Base-by-base conservation (phyloP, 2,888 invertebrate species). In the Caenorhabditis zanzibari region DNA sequence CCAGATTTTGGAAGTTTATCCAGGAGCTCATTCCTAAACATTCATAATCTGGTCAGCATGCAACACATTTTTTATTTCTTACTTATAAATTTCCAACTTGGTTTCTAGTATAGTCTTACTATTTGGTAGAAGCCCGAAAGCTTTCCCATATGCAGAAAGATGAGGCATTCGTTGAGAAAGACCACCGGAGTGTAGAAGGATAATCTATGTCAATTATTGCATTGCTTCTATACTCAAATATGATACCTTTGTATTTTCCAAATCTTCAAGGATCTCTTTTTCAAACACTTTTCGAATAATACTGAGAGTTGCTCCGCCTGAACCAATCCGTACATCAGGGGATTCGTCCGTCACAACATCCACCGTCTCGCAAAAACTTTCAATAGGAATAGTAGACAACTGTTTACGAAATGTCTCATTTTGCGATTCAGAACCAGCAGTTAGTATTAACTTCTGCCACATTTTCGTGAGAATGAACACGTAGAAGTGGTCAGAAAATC, bases 131-230 rank as follows among this genome's bases (percentile, higher is more conserved):
- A 91, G 87, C 6, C 92, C 91, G 81, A 93, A 93, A 9, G 93
- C 89, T 85, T 93, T 93, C 3, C 93, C 93, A 4, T 93, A 91
- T 9, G 92, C 90, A 71, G 93, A 93, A 14, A 93, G 90, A 88
- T 93, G 93, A 2, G 93, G 93, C 91, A 93, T 92, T 44, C 93
- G 86, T 86, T 93, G 93, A 69, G 93, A 93, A 85, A 92, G 91
- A 1, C 93, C 93, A 12, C 93, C 93, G 16, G 93, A 93, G 88
- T 93, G 93, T 4, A 93, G 91, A 22, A 93, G 86, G n/a, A 93
- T 88, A 4, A 93, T 88, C 80, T 90, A 58, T 14, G 32, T 38
- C 10, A 3, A 1, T 12, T 4, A 38, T 3, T 19, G 38, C 14
- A 19, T 24, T 26, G 12, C 38, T 64, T 47, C 28, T 7, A 47